Base-by-base conservation (phyloP, 2,113 vertebrate genomes). In the Dipodomys merriami region DNA sequence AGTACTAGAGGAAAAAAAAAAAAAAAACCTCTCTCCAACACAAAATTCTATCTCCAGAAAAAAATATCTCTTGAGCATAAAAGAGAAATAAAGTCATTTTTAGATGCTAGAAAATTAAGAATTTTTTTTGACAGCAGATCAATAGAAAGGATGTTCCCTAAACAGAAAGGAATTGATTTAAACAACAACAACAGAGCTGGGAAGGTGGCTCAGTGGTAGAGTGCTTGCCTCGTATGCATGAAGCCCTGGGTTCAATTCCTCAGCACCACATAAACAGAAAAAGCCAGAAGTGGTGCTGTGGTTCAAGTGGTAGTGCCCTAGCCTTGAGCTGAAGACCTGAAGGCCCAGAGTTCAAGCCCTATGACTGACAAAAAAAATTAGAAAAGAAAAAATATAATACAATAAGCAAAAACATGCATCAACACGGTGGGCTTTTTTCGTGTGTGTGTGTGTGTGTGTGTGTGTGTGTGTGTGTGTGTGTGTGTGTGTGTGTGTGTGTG, bases 1-100 rank as follows among this genome's bases (percentile, higher is more conserved):
- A 82, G 46, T 83, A 29, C 69, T 83, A 12, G 73, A 94, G 86
- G 18, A 73, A 80, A 90, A n/a, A 19, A 69, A 39, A 39, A 39
- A 39, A n/a, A n/a, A n/a, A n/a, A n/a, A n/a, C n/a, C n/a, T 5
- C 13, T 23, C 53, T 8, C 13, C 67, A 74, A 84, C 5, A 13
- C n/a, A 62, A 10, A 53, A 7, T n/a, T 72, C 23, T 65, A 33
- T 7, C 68, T 35, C 7, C 23, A 86, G 65, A 1, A 92, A 93
- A 73, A 35, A 80, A 29, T 67, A 67, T 3, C 27, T 8, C 10
- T 67, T 30, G 73, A 8, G 0, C 57, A 44, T 74, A 7, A 92
- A 80, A 67, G n/a, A 27, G 4, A 89, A 79, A 64, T 46, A 19
- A 90, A 86, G 30, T 86, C 18, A 60, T 69, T 84, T 53, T 91